These are phyloP conservation scores for Pipistrellus pygmaeus DNA, from an alignment of 2,797 vertebrate species.

Conservation along the genomic window DNA sequence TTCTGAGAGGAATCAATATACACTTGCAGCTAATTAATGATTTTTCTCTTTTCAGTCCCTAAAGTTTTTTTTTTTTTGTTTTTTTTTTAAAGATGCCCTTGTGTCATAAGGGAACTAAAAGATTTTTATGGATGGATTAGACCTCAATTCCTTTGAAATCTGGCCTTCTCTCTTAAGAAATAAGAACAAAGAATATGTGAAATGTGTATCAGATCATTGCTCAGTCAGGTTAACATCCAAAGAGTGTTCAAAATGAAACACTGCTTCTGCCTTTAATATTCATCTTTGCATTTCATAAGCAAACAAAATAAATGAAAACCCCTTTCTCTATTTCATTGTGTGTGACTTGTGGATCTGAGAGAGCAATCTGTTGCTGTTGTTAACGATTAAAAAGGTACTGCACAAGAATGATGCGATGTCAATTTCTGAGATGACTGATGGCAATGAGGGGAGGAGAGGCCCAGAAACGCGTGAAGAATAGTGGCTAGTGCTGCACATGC, in stretches of 20 bases:
- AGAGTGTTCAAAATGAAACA: slow-evolving; percentile 13
- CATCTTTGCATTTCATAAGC: not conserved
- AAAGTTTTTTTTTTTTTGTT: not conserved
- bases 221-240: not conserved
- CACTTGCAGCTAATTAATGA: slow-evolving; percentile 63
- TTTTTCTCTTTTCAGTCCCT: slow-evolving; percentile 56
- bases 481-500: not conserved
- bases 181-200: not conserved
- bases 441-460: not conserved
- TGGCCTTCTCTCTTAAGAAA: slow-evolving; percentile 1
- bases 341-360: not conserved
- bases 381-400: not conserved
- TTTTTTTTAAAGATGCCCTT: not conserved
- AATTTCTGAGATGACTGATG: not conserved
- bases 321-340: not conserved
- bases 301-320: not conserved
- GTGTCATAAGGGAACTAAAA: slow-evolving; percentile 5
- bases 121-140: not conserved
- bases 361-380: not conserved
- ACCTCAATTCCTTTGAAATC: slow-evolving; percentile 53
- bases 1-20: slow-evolving; percentile 67
- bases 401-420: not conserved
- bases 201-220: not conserved
- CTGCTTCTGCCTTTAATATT: not conserved
- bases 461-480: not conserved